Percentiles rank a stretch among this genome's conserved stretches.
Evolutionary conservation across 2,113 vertebrate species (phyloP).

Genomic region (Perognathus longimembris): DNA sequence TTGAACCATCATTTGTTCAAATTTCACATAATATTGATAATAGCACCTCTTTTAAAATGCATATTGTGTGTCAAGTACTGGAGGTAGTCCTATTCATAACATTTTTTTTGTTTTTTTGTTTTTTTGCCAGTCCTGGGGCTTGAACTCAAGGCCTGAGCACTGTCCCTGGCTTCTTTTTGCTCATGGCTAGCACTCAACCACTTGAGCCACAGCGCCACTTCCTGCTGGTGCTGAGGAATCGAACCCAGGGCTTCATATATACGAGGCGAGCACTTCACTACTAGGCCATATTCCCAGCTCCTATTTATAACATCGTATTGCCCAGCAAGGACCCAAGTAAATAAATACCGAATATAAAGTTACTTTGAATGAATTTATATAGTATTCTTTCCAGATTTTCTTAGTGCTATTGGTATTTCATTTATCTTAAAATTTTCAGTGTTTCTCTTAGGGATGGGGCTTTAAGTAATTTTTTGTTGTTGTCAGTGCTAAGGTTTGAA

Average conservation of each 20-base stretch:
- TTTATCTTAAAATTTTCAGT: not conserved
- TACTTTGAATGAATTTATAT: slow-evolving; percentile 35
- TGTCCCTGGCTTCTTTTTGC: too few species aligned
- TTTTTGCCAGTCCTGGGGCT: too few species aligned
- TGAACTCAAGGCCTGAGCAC: too few species aligned
- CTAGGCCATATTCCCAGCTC: too few species aligned
- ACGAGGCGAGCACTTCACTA: too few species aligned
- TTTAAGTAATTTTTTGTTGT: too few species aligned
- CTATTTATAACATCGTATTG: too few species aligned
- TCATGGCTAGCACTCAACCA: too few species aligned
- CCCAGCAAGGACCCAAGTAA: not conserved
- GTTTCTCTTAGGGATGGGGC: not conserved
- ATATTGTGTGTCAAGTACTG: not conserved
- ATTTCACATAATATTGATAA: slow-evolving; percentile 47
- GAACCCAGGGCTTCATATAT: too few species aligned
- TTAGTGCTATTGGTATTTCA: not conserved
- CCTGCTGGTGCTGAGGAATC: too few species aligned
- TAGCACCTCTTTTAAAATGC: not conserved
- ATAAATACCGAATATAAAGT: not conserved
- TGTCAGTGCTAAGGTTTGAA: too few species aligned
- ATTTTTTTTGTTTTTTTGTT: not conserved
- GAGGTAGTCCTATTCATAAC: slow-evolving; percentile 22
- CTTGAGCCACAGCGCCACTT: too few species aligned
- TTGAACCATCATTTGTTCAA: slow-evolving; percentile 23
- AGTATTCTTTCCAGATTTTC: slow-evolving; percentile 1